A percentile compares a stretch with the other conserved stretches of the same genome.
phyloP scores from a whole-genome alignment of 2,888 invertebrate genomes.

The Hedya salicella region DNA sequence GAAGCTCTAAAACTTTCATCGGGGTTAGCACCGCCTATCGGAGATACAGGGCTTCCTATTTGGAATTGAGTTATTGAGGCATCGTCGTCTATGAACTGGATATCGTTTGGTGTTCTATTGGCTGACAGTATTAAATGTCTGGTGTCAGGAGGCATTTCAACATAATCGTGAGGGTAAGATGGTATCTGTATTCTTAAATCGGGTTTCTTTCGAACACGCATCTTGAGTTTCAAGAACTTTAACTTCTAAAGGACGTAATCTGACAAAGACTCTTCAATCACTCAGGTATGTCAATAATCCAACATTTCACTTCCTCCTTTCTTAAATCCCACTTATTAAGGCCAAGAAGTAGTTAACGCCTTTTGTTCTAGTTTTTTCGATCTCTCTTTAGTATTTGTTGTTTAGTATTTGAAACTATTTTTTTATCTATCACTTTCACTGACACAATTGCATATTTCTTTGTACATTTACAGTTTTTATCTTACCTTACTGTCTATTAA shows the following conservation, averaged over 20 bases:
- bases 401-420: background rate
- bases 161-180: constrained; percentile 72
- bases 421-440: background rate
- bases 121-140: constrained; percentile 59
- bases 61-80: constrained; percentile 41
- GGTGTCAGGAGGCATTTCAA: constrained; percentile 72
- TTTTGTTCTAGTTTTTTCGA: no score
- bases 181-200: constrained; percentile 71
- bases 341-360: background rate
- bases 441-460: background rate
- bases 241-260: constrained; percentile 31
- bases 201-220: constrained; percentile 72
- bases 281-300: background rate
- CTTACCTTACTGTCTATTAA: background rate
- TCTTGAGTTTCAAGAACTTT: constrained; percentile 47
- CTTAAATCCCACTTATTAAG: background rate
- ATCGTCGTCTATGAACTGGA: constrained; percentile 60
- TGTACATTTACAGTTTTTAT: no score
- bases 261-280: constrained; percentile 32
- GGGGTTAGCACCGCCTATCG: constrained; percentile 8
- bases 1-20: constrained; percentile 48
- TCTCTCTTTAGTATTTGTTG: no score
- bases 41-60: constrained; percentile 46
- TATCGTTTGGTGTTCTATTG: constrained; percentile 53
- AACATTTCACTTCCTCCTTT: constrained; percentile 4